phyloP scores from a whole-genome alignment of 2,888 invertebrate genomes.

The Chironomus tentans region DNA sequence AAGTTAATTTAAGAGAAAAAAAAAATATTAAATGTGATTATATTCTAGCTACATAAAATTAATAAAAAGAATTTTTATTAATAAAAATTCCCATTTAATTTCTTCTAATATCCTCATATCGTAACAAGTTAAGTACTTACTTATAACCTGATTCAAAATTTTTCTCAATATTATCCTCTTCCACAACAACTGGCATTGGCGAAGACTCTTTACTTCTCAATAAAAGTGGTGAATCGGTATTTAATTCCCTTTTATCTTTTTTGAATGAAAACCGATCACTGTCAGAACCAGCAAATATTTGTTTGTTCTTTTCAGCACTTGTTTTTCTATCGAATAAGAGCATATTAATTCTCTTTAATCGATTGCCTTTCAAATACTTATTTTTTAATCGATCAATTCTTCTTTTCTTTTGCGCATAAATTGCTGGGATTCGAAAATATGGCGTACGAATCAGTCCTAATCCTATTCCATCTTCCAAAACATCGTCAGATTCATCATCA shows the following conservation, averaged over 20 bases:
- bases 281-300: neutral
- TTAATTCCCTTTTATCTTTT: neutral
- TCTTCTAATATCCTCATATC: too few species aligned
- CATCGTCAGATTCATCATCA: constrained; percentile 25
- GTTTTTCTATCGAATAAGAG: constrained; percentile 26
- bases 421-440: constrained; percentile 28
- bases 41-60: too few species aligned
- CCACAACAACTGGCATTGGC: neutral
- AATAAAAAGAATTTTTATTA: too few species aligned
- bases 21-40: too few species aligned
- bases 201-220: neutral
- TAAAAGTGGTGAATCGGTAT: neutral
- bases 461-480: constrained; percentile 27
- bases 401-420: constrained; percentile 18
- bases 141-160: neutral
- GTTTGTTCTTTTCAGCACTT: neutral
- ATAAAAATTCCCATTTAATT: too few species aligned
- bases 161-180: neutral
- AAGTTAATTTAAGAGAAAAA: neutral
- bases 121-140: neutral
- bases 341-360: constrained; percentile 28
- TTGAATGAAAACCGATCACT: neutral
- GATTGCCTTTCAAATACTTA: constrained; percentile 23
- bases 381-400: constrained; percentile 27
- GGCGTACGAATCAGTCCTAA: constrained; percentile 28